Evolutionary conservation across 2,113 vertebrate species (phyloP), one percentile per base, ranked within the genome.

Genomic region (Sceloporus tristichus): DNA sequence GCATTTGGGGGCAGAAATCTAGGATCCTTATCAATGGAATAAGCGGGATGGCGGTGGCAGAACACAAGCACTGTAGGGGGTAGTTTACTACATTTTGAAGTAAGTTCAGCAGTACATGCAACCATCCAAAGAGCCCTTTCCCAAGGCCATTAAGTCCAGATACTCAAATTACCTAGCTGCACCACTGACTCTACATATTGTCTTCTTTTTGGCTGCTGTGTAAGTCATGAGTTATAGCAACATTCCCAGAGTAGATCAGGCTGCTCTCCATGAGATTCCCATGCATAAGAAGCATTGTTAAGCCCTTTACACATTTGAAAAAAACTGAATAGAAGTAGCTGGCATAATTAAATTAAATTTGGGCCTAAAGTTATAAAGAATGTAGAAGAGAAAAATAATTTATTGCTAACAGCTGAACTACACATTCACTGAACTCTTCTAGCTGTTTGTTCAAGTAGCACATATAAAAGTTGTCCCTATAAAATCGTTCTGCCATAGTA

Each of bases 401-500:
- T 85, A 65, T 82, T 82, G 86, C 79, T n/a, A 82, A 34, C 34
- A 81, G 25, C 68, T 82, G 38, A 59, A 66, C 29, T 53, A 25
- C 79, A 34, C 53, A 8, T 34, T 77, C 74, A 68, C 40, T 70
- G 42, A 68, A 78, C 73, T 53, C 62, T 79, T 38, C 65, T 87
- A 78, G 40, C 38, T 68, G 25, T 79, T 79, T 70, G 40, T 79
- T 86, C 62, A 86, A 66, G 27, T 79, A 79, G 42, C 85, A 79
- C 65, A 70, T 79, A 14, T 70, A 79, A 7, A 79, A 29, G 27
- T n/a, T 48, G 62, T 42, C 29, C 75, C 27, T 34, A 54, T 79
- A 54, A 77, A 53, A 21, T 29, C 54, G 9, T 78, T 34, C 14
- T 79, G n/a, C 29, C 25, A 68, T 59, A 53, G 42, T 70, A 16